Base-by-base conservation (phyloP, 2,797 vertebrate genomes). In the Myotis vivesi region DNA sequence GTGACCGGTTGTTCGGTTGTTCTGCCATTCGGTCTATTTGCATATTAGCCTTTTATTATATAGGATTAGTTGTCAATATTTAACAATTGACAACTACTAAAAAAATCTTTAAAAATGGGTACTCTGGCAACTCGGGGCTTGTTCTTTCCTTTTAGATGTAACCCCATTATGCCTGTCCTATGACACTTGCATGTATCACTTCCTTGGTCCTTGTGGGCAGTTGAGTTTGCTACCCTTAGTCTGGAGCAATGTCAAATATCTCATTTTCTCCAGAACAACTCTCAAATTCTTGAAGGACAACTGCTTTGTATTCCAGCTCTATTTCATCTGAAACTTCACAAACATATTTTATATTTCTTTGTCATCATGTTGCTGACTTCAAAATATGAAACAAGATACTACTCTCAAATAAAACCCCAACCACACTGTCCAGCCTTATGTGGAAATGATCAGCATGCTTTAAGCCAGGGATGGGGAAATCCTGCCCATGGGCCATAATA, bases 261-360 rank as follows among this genome's bases (percentile, higher is more conserved):
- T 75, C 57, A n/a, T 84, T 73, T 73, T 64, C 64, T 87, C 46
- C 28, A 49, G 51, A 75, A 46, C 36, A 72, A 53, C 9, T 62
- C 68, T 75, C 68, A 49, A 3, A 1, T 25, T 49, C 44, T 71
- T 80, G 44, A 86, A 68, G 75, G 73, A 66, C 16, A 19, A 16
- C 16, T 75, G 38, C 17, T 75, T 22, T 81, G 53, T 59, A 33
- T 62, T 92, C 19, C 30, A 33, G 22, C 68, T 87, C 92, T 85
- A 22, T 72, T 93, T 92, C 71, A 57, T 51, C 83, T 88, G 75
- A 89, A 90, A 81, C n/a, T 69, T 92, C 28, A 57, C 41, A 88
- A 81, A n/a, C 44, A n/a, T 59, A 11, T 33, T 46, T 94, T 84
- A 66, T 81, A 19, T 44, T 72, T 82, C 46, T 57, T 69, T 85